phyloP scores from a whole-genome alignment of 2,888 invertebrate species.

The Hyles lineata region DNA sequence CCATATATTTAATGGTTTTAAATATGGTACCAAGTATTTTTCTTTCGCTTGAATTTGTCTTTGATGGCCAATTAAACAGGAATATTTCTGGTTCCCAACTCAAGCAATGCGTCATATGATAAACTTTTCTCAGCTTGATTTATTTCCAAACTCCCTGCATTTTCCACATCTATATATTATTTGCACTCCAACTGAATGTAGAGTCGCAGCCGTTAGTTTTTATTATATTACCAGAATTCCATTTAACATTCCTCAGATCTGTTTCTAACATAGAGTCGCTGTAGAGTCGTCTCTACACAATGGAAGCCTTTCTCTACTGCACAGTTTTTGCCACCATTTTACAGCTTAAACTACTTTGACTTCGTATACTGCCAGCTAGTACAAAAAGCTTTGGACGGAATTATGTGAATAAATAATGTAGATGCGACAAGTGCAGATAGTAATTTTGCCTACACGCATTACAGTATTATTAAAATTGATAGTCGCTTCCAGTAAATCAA shows the following conservation, averaged over 20 bases:
- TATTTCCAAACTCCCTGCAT: neutral
- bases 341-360: conserved; percentile 62
- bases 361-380: conserved; percentile 51
- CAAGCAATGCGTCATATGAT: no score
- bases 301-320: conserved; percentile 44
- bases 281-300: conserved; percentile 42
- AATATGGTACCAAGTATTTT: no score
- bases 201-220: conserved; percentile 15
- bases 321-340: conserved; percentile 66
- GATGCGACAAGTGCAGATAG: conserved; percentile 35
- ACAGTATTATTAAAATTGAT: no score
- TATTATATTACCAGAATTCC: conserved; percentile 13
- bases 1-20: no score
- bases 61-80: no score
- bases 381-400: conserved; percentile 46
- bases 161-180: neutral
- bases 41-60: no score
- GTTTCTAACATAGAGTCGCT: conserved; percentile 19
- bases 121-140: neutral
- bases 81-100: no score
- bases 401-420: conserved; percentile 40
- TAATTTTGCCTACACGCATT: neutral
- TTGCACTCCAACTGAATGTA: neutral
- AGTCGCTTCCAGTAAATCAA: no score
- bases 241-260: conserved; percentile 21